Base-by-base conservation (phyloP, 2,797 vertebrate species). In the Limosa lapponica region DNA sequence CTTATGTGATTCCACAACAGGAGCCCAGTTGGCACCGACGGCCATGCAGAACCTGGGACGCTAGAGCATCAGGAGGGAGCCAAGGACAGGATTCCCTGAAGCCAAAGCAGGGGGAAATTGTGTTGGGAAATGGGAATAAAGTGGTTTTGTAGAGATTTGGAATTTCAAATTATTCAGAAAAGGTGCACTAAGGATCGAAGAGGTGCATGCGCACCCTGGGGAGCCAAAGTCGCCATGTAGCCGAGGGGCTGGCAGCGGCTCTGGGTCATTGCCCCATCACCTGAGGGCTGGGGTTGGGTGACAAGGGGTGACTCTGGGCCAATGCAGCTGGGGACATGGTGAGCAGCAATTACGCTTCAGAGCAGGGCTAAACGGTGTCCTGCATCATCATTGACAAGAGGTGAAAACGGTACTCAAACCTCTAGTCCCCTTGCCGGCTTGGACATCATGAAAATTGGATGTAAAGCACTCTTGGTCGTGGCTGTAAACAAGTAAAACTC, bases 111-210 rank as follows among this genome's bases (percentile, higher is more conserved):
- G 66, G 83, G 54, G 73, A 90, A 91, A 86, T 59, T 85, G 89
- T 80, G 65, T 46, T 92, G 95, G 92, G 90, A 96, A 97, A 95
- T 91, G 88, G 92, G 87, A 96, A 94, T 91, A 93, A 75, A 92
- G 95, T 89, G 89, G 93, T 91, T 96, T 96, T 96, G 65, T 16
- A 97, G 90, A 93, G 94, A 93, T 95, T 71, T 90, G 79, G 82
- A 93, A 97, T 89, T 91, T 88, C 85, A 95, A 96, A 91, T 97
- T 87, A 93, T 96, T 96, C 94, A 95, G 87, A 95, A 83, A 81
- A 59, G 61, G 80, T 78, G 78, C 77, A 96, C 82, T 95, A 74
- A 92, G 91, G 90, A 65, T 83, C 94, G 97, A 96, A 86, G 41
- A 59, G 8, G 39, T 82, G 90, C 20, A 13, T 54, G 72, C 82